phyloP scores from a whole-genome alignment of 2,888 invertebrate genomes.

The Agonopterix heracliana region DNA sequence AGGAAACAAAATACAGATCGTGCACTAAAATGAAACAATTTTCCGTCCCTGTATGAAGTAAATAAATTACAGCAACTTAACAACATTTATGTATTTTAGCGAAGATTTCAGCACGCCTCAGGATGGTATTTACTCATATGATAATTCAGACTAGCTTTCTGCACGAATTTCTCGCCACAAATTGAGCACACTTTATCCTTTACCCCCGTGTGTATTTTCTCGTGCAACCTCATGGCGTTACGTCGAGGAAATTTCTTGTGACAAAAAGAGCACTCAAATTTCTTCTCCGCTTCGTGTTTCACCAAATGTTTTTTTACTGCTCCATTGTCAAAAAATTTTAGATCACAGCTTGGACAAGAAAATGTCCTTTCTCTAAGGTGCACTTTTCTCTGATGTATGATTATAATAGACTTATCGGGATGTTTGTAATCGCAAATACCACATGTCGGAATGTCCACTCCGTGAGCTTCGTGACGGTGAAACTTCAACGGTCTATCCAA shows the following conservation, averaged over 20 bases:
- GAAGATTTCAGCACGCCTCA: background rate
- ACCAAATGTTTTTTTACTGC: conserved; percentile 6
- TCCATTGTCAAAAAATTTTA: background rate
- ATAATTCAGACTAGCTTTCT: conserved; percentile 22
- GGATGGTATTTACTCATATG: conserved; percentile 15
- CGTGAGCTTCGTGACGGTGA: conserved; percentile 14
- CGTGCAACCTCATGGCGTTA: conserved; percentile 9
- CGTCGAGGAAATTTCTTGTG: conserved; percentile 22
- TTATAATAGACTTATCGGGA: background rate
- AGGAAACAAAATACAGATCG: no score
- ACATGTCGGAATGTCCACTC: conserved; percentile 14
- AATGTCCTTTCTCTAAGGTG: conserved; percentile 13
- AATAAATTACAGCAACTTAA: no score
- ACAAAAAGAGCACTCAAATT: conserved; percentile 27
- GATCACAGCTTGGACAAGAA: background rate
- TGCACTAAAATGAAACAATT: no score
- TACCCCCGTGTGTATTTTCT: conserved; percentile 13
- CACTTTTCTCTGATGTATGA: conserved; percentile 11
- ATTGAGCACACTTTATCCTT: conserved; percentile 16
- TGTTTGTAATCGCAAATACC: conserved; percentile 18
- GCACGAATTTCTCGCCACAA: conserved; percentile 25
- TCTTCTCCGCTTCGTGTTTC: conserved; percentile 19
- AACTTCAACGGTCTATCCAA: background rate
- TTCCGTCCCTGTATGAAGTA: no score
- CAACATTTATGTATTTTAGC: no score